Conservation (phyloP, 2,113 vertebrate genomes). For the Microcebus murinus region DNA sequence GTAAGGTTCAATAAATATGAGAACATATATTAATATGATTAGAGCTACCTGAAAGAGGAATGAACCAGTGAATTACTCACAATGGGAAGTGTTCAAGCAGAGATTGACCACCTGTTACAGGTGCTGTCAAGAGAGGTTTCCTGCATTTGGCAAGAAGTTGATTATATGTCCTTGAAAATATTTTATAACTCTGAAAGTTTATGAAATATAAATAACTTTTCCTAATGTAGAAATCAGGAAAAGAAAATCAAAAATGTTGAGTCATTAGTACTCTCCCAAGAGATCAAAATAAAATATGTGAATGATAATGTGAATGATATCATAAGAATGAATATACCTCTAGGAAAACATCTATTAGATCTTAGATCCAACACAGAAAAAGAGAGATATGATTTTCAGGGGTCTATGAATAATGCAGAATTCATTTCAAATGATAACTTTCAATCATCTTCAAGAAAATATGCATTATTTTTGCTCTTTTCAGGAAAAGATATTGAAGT, state of each 20-base stretch:
- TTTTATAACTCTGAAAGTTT: not conserved
- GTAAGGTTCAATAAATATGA: not conserved
- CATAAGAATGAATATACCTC: constrained; percentile 12
- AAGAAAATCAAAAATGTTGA: constrained; percentile 45
- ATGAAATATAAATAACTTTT: constrained; percentile 4
- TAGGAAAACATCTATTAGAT: constrained; percentile 59
- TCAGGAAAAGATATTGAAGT: constrained; percentile 37
- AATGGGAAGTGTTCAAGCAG: not conserved
- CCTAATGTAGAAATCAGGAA: constrained; percentile 25
- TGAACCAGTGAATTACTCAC: not conserved
- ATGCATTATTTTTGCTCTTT: constrained; percentile 1
- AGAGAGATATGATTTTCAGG: constrained; percentile 43
- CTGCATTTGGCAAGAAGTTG: not conserved
- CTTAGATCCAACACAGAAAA: constrained; percentile 45
- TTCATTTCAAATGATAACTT: constrained; percentile 65
- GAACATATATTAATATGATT: not conserved
- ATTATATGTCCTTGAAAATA: not conserved
- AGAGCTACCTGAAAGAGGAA: not conserved
- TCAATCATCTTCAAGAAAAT: constrained; percentile 59
- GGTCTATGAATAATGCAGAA: constrained; percentile 68
- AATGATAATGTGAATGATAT: constrained; percentile 20
- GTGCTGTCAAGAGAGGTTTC: not conserved
- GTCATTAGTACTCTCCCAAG: constrained; percentile 54
- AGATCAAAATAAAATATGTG: constrained; percentile 65
- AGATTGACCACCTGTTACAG: not conserved